Base-by-base conservation (phyloP, 2,797 vertebrate genomes). In the Argentina silus region DNA sequence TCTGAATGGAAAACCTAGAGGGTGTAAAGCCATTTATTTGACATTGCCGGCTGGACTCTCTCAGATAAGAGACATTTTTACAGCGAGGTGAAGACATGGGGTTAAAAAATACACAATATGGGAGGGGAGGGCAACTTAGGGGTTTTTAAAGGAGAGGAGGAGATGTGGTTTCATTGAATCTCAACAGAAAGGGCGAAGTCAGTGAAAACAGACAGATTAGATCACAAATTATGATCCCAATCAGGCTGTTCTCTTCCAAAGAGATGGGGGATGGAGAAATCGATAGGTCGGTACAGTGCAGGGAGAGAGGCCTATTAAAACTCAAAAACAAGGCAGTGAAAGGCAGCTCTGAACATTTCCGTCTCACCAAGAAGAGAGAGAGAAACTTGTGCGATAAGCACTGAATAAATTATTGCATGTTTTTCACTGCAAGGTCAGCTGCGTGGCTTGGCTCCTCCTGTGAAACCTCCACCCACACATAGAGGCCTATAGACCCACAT, bases 391-490 rank as follows among this genome's bases (percentile, higher is more conserved):
- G 80, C 76, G 81, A 81, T 78, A 82, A 80, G 83, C 85, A 86
- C 87, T 90, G 85, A 89, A 91, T 89, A 90, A 85, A 91, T 90
- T 83, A 89, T 86, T 72, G 70, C 73, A 69, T 77, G 72, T 80
- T 65, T 75, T 67, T 63, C 70, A 68, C 80, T 87, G 88, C 89
- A 88, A 87, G 90, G 85, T 92, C 87, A 92, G 87, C 83, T 78
- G 66, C 74, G 80, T 81, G 81, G 74, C 79, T 76, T 15, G 56
- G 70, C 84, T 87, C 88, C 84, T 92, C 87, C 79, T 74, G 85
- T 84, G 84, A 84, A 87, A 85, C 78, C 81, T 79, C 83, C 70
- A 64, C 88, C 80, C 50, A 75, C 70, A 78, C 65, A 80, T 75
- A 69, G 63, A 77, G 51, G 75, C 36, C 3, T 44, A 36, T 36